Conservation (phyloP, 2,888 invertebrate genomes). For the Erannis defoliaria region DNA sequence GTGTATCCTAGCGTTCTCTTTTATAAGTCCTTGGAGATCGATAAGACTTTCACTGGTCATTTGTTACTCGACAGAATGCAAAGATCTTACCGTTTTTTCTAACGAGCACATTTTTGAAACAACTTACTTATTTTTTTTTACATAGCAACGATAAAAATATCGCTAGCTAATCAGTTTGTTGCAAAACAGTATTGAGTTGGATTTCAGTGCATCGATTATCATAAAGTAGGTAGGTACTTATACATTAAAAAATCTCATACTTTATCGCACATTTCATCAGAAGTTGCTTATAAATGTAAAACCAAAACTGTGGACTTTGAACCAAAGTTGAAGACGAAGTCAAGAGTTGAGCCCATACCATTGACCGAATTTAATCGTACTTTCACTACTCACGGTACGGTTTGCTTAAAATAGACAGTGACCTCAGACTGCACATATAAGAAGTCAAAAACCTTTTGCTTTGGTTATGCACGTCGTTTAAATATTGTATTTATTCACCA, state of each 20-base stretch:
- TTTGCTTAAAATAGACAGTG: conserved; percentile 2
- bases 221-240: no score
- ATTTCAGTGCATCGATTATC: no score
- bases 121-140: no score
- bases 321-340: not conserved
- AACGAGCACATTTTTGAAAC: not conserved
- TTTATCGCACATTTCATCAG: not conserved
- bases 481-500: not conserved
- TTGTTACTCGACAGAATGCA: not conserved
- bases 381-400: conserved; percentile 33
- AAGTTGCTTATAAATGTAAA: not conserved
- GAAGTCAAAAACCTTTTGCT: conserved; percentile 1
- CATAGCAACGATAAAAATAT: no score
- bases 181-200: no score
- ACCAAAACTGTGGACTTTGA: not conserved
- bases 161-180: no score
- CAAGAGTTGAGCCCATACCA: conserved; percentile 12
- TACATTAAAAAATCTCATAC: no score
- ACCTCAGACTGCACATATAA: not conserved
- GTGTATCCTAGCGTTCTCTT: not conserved
- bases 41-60: conserved; percentile 16
- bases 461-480: not conserved
- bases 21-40: conserved; percentile 13
- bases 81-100: not conserved
- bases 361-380: conserved; percentile 34